Base-by-base conservation (phyloP, 1,140 invertebrate genomes). In the Gryon sp. region DNA sequence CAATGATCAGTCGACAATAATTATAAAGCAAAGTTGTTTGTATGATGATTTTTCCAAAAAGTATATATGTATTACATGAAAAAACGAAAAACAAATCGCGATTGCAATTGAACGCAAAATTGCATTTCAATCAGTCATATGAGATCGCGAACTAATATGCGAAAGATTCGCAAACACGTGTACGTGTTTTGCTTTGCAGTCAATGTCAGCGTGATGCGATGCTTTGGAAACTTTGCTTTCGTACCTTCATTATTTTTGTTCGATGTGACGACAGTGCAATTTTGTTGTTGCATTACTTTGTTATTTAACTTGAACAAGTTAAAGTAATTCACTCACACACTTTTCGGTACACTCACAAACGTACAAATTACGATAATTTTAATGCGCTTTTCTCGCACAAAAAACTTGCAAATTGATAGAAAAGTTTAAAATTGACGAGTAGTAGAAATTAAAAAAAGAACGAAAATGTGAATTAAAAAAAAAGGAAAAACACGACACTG, bases 31-130 rank as follows among this genome's bases (percentile, higher is more conserved):
- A n/a, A n/a, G n/a, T n/a, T n/a, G n/a, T n/a, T n/a, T n/a, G n/a
- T n/a, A n/a, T n/a, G n/a, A n/a, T n/a, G n/a, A n/a, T n/a, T n/a
- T n/a, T n/a, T n/a, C n/a, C n/a, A n/a, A n/a, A n/a, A n/a, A n/a
- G n/a, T n/a, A n/a, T n/a, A n/a, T n/a, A n/a, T n/a, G n/a, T n/a
- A n/a, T n/a, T 1, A 15, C 0, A 14, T 5, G 3, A 6, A 32
- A 43, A 32, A 20, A 53, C 52, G 53, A 34, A 65, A 65, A 65
- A 32, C 26, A 45, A 65, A 50, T 22, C 40, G 46, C 12, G 24
- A 7, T n/a, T n/a, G n/a, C n/a, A n/a, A n/a, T n/a, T n/a, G n/a
- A 32, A n/a, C n/a, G n/a, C 2, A 32, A 24, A 24, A 3, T 24
- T 7, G 8, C 26, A 28, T 2, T 28, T n/a, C 8, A 28, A 1